Evolutionary conservation across 2,888 invertebrate genomes (phyloP).

Genomic region (Sisyra terminalis): DNA sequence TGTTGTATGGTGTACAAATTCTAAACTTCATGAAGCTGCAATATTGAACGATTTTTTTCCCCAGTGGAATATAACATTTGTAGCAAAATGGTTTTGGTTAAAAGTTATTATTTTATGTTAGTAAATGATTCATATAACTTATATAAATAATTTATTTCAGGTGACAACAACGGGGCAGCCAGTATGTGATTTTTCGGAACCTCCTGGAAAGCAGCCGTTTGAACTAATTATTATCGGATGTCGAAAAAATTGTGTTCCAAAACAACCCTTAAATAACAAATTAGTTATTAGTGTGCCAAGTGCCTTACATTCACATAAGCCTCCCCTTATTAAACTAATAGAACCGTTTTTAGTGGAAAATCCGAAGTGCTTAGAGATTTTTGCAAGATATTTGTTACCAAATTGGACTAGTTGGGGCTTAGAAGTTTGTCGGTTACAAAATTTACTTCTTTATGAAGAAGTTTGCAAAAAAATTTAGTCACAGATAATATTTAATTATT

Average conservation of each 20-base stretch:
- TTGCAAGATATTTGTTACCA: conserved; percentile 79
- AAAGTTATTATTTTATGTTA: conserved; percentile 36
- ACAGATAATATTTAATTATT: background rate
- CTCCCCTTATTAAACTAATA: conserved; percentile 61
- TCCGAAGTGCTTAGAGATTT: conserved; percentile 66
- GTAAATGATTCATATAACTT: background rate
- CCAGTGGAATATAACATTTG: conserved; percentile 53
- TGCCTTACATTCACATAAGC: conserved; percentile 89
- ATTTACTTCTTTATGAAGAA: conserved; percentile 19
- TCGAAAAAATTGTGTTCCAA: conserved; percentile 14
- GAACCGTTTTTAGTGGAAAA: conserved; percentile 34
- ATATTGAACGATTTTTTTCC: conserved; percentile 59
- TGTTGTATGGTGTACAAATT: conserved; percentile 88
- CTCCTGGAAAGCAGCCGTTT: conserved; percentile 71
- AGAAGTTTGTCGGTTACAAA: conserved; percentile 74
- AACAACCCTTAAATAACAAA: conserved; percentile 29
- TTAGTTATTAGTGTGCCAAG: conserved; percentile 75
- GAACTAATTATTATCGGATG: conserved; percentile 59
- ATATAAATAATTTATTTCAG: conserved; percentile 21
- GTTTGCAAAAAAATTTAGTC: conserved; percentile 1
- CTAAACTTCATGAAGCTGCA: conserved; percentile 46
- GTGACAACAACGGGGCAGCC: conserved; percentile 50
- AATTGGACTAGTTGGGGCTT: conserved; percentile 73
- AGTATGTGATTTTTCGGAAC: conserved; percentile 46
- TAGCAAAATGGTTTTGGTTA: conserved; percentile 76